Evolutionary conservation across 2,797 vertebrate species (phyloP), one percentile per base, ranked within the genome.

Genomic region (Coendou prehensilis): DNA sequence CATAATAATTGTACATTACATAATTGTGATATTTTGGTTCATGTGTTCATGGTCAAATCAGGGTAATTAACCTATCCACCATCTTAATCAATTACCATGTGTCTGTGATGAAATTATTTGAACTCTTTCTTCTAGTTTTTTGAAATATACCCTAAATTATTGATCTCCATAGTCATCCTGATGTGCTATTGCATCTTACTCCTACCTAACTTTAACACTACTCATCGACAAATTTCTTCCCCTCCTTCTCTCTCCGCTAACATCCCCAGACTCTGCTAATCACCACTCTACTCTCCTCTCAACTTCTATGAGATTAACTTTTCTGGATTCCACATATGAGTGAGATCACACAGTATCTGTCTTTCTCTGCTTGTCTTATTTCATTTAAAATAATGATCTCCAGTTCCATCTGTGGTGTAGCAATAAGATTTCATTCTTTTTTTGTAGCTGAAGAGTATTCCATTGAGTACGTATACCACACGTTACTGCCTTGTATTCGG

Each of bases 171-270:
- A 6, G 41, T 23, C 71, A 14, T 26, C 71, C 41, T 14, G 9
- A 11, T 13, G 10, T 6, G 4, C 22, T 5, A 20, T 6, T 14
- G 5, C 6, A 11, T 15, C 56, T 17, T 26, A 81, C 26, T 50
- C 9, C 59, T 15, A 15, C 2, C 56, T 50, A 13, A 47, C 14
- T 10, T 30, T 1, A 47, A 30, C 57, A 33, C 4, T 33, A 30
- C 26, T 17, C 26, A 2, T 22, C 5, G 2, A 23, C 17, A 26
- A 9, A 41, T 3, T 3, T 9, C 9, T 28, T 41, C 23, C 11
- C 54, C 9, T 28, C 37, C 14, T 4, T 9, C 23, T 37, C 37
- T 61, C 13, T 10, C 37, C 23, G 9, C 28, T 50, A 14, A 28
- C 26, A 6, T 30, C 23, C 28, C 26, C 59, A 1, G 22, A 5